Percentiles rank a stretch among this genome's conserved stretches.
Conservation (phyloP, 2,888 invertebrate species). For the Ectemnius continuus region DNA sequence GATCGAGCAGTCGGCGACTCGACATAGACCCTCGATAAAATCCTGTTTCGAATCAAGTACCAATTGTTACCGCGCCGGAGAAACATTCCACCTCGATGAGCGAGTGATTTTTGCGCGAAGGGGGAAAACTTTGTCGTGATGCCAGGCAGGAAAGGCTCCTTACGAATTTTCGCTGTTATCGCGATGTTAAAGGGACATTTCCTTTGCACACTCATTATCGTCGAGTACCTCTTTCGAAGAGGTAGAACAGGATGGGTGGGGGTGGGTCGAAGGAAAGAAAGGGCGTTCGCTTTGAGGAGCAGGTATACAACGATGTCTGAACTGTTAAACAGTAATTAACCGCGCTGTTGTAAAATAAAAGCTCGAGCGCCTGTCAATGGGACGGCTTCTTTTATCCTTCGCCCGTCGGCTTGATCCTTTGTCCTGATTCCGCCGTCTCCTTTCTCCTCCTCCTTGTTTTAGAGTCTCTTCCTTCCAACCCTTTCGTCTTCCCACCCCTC, state of each 20-base stretch:
- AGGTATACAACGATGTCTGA: background rate
- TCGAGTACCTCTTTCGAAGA: slow-evolving; percentile 1
- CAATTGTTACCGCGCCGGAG: too few species aligned
- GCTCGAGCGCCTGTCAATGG: background rate
- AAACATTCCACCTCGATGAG: too few species aligned
- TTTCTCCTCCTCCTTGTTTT: background rate
- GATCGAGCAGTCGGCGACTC: too few species aligned
- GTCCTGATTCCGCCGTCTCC: background rate
- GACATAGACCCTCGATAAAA: background rate
- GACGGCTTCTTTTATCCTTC: slow-evolving; percentile 7
- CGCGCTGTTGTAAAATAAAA: slow-evolving; percentile 4
- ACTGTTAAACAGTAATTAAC: slow-evolving; percentile 3
- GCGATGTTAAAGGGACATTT: background rate
- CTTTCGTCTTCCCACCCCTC: background rate
- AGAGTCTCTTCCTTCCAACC: background rate
- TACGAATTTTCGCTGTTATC: background rate
- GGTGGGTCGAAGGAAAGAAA: too few species aligned
- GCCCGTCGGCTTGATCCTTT: background rate
- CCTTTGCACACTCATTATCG: slow-evolving; percentile 6
- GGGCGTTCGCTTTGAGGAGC: background rate
- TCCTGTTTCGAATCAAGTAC: too few species aligned
- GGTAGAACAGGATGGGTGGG: background rate
- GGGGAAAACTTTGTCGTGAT: background rate
- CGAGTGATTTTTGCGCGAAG: too few species aligned
- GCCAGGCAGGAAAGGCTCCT: background rate